Base-by-base conservation (phyloP, 64 coral and sea anemone genomes). In the Acropora tenuis region DNA sequence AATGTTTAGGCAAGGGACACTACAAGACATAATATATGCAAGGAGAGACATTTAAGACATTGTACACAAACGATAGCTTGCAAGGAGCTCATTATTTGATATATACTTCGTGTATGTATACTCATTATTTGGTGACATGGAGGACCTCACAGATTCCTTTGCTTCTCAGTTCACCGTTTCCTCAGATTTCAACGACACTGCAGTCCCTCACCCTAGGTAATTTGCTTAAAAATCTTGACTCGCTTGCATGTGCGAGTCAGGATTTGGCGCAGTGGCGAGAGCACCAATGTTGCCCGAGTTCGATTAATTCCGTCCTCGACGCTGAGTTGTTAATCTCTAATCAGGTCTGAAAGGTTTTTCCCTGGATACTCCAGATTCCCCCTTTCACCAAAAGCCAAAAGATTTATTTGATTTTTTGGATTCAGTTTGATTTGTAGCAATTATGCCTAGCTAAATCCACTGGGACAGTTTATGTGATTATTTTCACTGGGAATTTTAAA, bases 191-290 rank as follows among this genome's bases (percentile, higher is more conserved):
- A 98, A 98, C 58, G 93, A 98, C 45, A 95, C 96, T 20, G 86
- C 96, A 75, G 90, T 90, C 1, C 93, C 93, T 81, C 96, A 98
- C 78, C 96, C 96, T 2, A 94, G 96, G 96, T 98, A 15, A 48
- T n/a, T 9, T 6, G 52, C 11, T 20, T 20, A 30, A 30, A 30
- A 30, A 30, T 30, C 30, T 30, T 30, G 30, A 30, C 30, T 30
- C 30, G 30, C 30, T 30, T 30, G 30, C 30, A 30, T 30, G 30
- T 30, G 30, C 30, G 30, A 30, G 30, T 30, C 30, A 30, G 30
- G 30, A 30, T 30, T 30, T 30, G 30, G 30, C 30, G 30, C 30
- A 30, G 30, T 30, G 30, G 30, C 30, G 30, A 30, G 30, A 30
- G 30, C 30, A 30, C 30, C 30, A 30, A 30, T 16, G 80, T 15